Evolutionary conservation across 2,888 invertebrate genomes (phyloP).

Genomic region (Peribatodes rhomboidaria): DNA sequence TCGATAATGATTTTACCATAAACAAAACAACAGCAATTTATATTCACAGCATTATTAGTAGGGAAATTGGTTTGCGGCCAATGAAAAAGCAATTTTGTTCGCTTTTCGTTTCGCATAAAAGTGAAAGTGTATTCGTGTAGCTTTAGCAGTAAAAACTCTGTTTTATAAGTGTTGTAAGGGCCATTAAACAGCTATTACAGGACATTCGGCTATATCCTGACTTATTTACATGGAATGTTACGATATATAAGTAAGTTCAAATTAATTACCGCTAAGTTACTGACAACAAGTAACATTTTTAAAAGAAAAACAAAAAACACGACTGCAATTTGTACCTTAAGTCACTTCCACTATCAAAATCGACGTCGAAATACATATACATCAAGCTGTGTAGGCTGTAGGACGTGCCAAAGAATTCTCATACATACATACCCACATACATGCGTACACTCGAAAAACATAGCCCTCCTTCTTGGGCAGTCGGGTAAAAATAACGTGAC

Average conservation of each 20-base stretch:
- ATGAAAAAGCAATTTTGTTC: conserved; percentile 73
- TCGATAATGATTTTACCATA: conserved; percentile 34
- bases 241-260: conserved; percentile 12
- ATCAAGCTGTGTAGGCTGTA: too few species aligned
- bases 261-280: neutral
- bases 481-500: too few species aligned
- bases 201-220: conserved; percentile 65
- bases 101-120: conserved; percentile 52
- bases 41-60: conserved; percentile 64
- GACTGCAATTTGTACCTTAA: too few species aligned
- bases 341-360: too few species aligned
- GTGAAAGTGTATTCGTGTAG: conserved; percentile 51
- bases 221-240: conserved; percentile 58
- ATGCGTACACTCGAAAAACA: too few species aligned
- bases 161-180: conserved; percentile 46
- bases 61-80: conserved; percentile 65
- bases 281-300: too few species aligned
- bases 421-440: too few species aligned
- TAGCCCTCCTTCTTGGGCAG: too few species aligned
- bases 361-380: too few species aligned
- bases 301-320: too few species aligned
- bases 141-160: conserved; percentile 51
- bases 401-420: too few species aligned
- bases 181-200: conserved; percentile 66
- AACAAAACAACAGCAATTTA: conserved; percentile 57